Conservation (phyloP, 2,888 invertebrate genomes). For the Pheosia gnoma region DNA sequence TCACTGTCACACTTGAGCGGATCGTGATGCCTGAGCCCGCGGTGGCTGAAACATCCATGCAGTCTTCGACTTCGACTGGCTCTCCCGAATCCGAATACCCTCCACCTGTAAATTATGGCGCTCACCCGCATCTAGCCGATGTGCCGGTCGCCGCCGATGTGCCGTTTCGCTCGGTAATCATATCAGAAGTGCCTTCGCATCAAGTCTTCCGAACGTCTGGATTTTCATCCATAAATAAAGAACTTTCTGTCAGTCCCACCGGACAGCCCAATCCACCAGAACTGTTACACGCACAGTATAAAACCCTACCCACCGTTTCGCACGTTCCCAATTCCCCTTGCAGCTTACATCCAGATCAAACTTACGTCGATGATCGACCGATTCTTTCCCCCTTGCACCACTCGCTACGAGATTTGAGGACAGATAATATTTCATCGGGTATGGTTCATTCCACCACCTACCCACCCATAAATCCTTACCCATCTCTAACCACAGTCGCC, state of each 20-base stretch:
- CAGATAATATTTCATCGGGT: conserved; percentile 57
- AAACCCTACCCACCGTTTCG: conserved; percentile 72
- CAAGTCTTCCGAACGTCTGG: conserved; percentile 67
- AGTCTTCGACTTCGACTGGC: conserved; percentile 71
- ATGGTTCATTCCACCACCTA: conserved; percentile 78
- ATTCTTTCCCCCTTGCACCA: conserved; percentile 54
- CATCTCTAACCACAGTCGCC: conserved; percentile 77
- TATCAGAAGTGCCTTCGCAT: conserved; percentile 68
- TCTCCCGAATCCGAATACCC: conserved; percentile 73
- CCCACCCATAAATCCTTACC: conserved; percentile 76
- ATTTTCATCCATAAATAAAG: conserved; percentile 51
- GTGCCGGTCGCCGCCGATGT: conserved; percentile 37
- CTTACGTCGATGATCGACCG: conserved; percentile 52
- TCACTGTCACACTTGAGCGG: conserved; percentile 71
- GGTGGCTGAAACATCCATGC: conserved; percentile 77
- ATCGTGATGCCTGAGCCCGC: conserved; percentile 69
- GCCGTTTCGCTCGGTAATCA: conserved; percentile 51
- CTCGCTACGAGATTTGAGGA: conserved; percentile 68
- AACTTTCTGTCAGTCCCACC: conserved; percentile 68
- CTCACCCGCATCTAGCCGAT: conserved; percentile 58
- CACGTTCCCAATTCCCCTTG: conserved; percentile 79
- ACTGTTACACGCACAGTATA: conserved; percentile 75
- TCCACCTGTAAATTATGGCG: conserved; percentile 77
- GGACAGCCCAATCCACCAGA: conserved; percentile 68
- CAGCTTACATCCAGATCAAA: conserved; percentile 72